Conservation (phyloP, 64 coral and sea anemone genomes). For the Cladopsammia gracilis region DNA sequence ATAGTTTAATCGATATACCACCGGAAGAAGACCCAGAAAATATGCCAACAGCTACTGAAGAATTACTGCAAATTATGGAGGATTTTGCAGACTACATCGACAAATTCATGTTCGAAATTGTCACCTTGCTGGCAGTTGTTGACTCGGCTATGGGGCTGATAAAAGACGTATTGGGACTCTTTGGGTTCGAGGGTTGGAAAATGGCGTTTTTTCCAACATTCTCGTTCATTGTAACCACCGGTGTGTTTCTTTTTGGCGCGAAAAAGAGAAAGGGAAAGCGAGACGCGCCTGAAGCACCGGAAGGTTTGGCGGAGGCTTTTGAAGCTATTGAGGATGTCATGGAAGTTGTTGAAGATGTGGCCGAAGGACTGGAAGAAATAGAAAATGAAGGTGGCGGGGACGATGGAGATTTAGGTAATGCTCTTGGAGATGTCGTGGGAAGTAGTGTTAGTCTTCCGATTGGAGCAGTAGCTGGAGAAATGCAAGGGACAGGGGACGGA, state of each 20-base stretch:
- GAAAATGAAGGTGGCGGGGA: slow-evolving; percentile 23
- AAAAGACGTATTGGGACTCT: slow-evolving; percentile 86
- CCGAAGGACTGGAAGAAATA: slow-evolving; percentile 79
- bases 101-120: slow-evolving; percentile 98
- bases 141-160: slow-evolving; percentile 94
- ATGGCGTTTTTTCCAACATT: slow-evolving; percentile 96
- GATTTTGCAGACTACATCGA: slow-evolving; percentile 96
- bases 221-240: slow-evolving; percentile 87
- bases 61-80: slow-evolving; percentile 86
- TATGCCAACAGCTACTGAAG: slow-evolving; percentile 85
- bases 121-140: slow-evolving; percentile 89
- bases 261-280: slow-evolving; percentile 93
- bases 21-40: slow-evolving; percentile 61
- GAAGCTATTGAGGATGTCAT: slow-evolving; percentile 87
- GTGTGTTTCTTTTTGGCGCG: slow-evolving; percentile 91
- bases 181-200: slow-evolving; percentile 90
- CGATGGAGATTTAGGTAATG: slow-evolving; percentile 39
- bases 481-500: neutral
- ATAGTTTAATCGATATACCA: slow-evolving; percentile 60
- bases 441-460: slow-evolving; percentile 27
- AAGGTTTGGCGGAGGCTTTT: slow-evolving; percentile 84
- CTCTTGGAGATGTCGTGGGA: slow-evolving; percentile 37
- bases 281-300: slow-evolving; percentile 56
- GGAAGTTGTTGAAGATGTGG: slow-evolving; percentile 92
- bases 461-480: neutral